These are phyloP conservation scores for Campoletis sonorensis DNA, from an alignment of 1,140 invertebrate genomes.

Conservation along the genomic window DNA sequence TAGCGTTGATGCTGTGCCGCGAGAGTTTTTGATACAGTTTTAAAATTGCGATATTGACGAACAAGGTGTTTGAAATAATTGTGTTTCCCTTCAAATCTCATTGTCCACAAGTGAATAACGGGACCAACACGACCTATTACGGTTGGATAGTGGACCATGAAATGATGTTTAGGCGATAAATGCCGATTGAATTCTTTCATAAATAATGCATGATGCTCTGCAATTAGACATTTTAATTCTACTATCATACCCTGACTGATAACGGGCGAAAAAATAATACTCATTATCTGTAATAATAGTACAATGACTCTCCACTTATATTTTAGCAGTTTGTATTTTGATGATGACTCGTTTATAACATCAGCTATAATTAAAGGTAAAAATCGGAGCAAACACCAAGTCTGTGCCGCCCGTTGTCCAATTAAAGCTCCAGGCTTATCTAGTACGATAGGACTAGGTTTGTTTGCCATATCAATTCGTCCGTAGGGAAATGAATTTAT, in stretches of 20 bases:
- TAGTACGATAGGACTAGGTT: slow-evolving; percentile 56
- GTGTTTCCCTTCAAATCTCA: slow-evolving; percentile 52
- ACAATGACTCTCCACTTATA: slow-evolving; percentile 54
- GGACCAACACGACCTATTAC: slow-evolving; percentile 48
- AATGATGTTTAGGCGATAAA: slow-evolving; percentile 48
- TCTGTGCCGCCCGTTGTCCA: slow-evolving; percentile 61
- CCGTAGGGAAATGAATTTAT: slow-evolving; percentile 51
- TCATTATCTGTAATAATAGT: slow-evolving; percentile 59
- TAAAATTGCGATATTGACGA: slow-evolving; percentile 44
- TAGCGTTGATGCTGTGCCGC: slow-evolving; percentile 45
- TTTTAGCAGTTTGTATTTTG: slow-evolving; percentile 34
- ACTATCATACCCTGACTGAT: slow-evolving; percentile 41
- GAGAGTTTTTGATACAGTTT: slow-evolving; percentile 42
- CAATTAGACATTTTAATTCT: slow-evolving; percentile 39
- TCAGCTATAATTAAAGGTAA: slow-evolving; percentile 58
- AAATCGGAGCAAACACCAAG: slow-evolving; percentile 54
- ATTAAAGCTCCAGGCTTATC: slow-evolving; percentile 50
- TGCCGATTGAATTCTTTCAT: background rate
- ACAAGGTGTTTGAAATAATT: slow-evolving; percentile 49
- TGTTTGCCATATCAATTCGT: slow-evolving; percentile 55
- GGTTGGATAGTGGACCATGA: slow-evolving; percentile 47
- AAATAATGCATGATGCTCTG: slow-evolving; percentile 44
- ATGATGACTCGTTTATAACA: slow-evolving; percentile 42
- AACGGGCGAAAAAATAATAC: slow-evolving; percentile 62
- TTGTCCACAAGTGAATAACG: slow-evolving; percentile 40